Evolutionary conservation across 1,140 invertebrate species (phyloP).

Genomic region (Drosophila lowei): DNA sequence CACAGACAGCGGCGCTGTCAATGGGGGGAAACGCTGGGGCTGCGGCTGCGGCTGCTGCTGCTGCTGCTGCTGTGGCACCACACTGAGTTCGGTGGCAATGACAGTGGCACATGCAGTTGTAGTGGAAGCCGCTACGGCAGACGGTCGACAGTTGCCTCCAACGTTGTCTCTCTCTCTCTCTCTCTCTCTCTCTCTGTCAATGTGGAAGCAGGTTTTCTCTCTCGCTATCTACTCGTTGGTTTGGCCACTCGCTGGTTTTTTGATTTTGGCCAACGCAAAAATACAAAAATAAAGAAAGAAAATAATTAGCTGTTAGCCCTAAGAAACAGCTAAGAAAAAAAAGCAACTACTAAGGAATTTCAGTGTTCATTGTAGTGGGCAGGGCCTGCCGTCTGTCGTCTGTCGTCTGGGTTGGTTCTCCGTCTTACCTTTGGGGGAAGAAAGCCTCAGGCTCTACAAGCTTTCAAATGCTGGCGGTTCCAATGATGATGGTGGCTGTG

Average conservation of each 20-base stretch:
- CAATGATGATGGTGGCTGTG: neutral
- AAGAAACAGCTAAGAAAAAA: conserved; percentile 27
- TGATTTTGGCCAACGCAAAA: conserved; percentile 68
- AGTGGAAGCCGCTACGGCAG: conserved; percentile 74
- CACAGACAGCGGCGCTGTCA: conserved; percentile 12
- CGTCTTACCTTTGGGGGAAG: conserved; percentile 65
- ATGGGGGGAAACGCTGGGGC: neutral
- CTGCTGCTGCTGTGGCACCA: conserved; percentile 67
- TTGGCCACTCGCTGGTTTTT: conserved; percentile 59
- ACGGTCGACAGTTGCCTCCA: conserved; percentile 70
- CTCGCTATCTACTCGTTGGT: conserved; percentile 52
- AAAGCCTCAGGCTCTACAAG: conserved; percentile 49
- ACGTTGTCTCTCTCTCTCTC: conserved; percentile 44
- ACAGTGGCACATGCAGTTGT: conserved; percentile 83
- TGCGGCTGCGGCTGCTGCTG: neutral
- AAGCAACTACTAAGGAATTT: conserved; percentile 36
- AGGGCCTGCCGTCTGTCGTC: conserved; percentile 32
- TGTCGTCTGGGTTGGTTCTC: conserved; percentile 18
- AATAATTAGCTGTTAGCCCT: conserved; percentile 76
- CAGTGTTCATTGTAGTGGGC: conserved; percentile 43
- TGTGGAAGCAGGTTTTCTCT: conserved; percentile 35
- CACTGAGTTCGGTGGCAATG: conserved; percentile 83
- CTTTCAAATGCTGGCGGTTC: neutral
- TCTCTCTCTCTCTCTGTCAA: conserved; percentile 12
- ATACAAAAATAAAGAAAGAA: conserved; percentile 46